Evolutionary conservation across 2,113 vertebrate genomes (phyloP).

Genomic region (Tinamus guttatus): DNA sequence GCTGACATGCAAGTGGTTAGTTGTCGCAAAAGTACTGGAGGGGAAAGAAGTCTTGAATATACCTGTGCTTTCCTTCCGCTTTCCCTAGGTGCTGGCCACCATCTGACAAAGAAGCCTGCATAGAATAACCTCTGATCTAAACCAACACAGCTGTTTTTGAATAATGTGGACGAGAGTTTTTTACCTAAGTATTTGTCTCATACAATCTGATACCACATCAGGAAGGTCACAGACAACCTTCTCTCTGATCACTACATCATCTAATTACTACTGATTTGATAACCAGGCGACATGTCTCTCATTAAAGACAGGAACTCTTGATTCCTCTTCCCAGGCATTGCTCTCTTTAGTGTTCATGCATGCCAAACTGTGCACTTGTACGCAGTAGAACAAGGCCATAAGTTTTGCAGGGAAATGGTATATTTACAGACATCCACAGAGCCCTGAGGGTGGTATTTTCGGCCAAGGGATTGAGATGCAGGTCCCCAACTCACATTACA

Average conservation of each 20-base stretch:
- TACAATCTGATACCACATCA: background rate
- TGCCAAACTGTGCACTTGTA: background rate
- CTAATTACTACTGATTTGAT: constrained; percentile 27
- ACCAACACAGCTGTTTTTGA: background rate
- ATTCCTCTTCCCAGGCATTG: background rate
- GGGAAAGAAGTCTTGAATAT: background rate
- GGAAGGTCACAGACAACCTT: background rate
- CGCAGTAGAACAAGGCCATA: background rate
- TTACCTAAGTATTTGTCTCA: background rate
- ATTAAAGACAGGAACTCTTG: constrained; percentile 18
- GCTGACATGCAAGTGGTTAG: background rate
- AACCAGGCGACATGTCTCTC: background rate
- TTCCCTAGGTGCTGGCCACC: background rate
- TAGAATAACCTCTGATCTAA: background rate
- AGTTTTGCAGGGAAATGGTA: background rate
- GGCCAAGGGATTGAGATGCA: background rate
- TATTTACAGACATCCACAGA: background rate
- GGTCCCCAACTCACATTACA: background rate
- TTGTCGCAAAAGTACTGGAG: background rate
- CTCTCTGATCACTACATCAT: background rate
- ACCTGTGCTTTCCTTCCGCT: background rate
- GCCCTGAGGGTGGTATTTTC: background rate
- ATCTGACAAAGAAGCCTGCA: background rate
- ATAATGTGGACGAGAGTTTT: background rate
- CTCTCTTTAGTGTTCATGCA: background rate